Base-by-base conservation (phyloP, 2,888 invertebrate species). In the Torymus tubicola region DNA sequence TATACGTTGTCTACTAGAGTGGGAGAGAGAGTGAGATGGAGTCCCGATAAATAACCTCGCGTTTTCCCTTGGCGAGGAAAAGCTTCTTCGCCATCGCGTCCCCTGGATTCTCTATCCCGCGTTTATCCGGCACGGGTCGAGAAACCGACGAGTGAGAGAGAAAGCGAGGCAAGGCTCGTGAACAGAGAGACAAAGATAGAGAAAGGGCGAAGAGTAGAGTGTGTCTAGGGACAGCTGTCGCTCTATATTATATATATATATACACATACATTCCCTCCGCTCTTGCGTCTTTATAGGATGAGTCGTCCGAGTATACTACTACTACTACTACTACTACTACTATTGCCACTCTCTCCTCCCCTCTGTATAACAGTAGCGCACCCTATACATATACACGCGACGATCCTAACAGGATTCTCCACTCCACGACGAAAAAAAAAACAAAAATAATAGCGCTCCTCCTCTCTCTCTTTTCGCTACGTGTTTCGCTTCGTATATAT, bases 391-490 rank as follows among this genome's bases (percentile, higher is more conserved):
- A 42, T 8, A 8, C 42, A 21, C 21, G 21, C 42, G 42, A 42
- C 76, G 68, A 16, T n/a, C n/a, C 65, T 65, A 78, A 78, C 73
- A 63, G 57, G 57, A 79, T 73, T 79, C 73, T 68, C 64, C 63
- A 73, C 68, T 73, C 50, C 58, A n/a, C 57, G 70, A 16, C 18
- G 5, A 5, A 74, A 18, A 55, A 63, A 61, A 61, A 76, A 76
- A 14, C 18, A 52, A 13, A 12, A 60, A 16, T 11, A 12, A 58
- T n/a, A 70, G 57, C 31, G 42, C 12, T 70, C 2, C 14, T 16
- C n/a, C 12, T 3, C 42, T 1, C n/a, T 16, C 60, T 69, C 31
- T 42, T 42, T 13, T 68, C 12, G 21, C 12, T 67, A 24, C 21
- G 12, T 12, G 5, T 13, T n/a, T n/a, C 31, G 14, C 24, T 24